Evolutionary conservation across 2,113 vertebrate species (phyloP).

Genomic region (Elephantulus edwardii): DNA sequence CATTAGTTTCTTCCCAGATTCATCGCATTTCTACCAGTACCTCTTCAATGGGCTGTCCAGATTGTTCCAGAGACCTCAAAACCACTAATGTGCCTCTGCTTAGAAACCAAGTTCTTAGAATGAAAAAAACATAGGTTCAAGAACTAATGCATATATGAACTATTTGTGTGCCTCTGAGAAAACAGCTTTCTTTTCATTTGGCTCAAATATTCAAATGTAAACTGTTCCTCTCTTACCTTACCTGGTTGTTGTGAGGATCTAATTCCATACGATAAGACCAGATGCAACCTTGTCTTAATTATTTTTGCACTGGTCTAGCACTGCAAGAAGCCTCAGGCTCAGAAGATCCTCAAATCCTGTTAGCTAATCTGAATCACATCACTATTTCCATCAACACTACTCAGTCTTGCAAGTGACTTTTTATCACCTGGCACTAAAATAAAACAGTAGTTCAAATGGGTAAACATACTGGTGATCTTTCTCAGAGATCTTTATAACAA

Average conservation of each 20-base stretch:
- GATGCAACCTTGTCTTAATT: neutral
- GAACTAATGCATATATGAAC: neutral
- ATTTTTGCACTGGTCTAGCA: neutral
- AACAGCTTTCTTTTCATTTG: neutral
- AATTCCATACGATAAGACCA: neutral
- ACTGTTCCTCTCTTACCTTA: neutral
- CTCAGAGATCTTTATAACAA: neutral
- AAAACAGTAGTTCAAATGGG: neutral
- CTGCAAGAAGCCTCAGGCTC: neutral
- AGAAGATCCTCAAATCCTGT: neutral
- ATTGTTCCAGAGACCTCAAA: neutral
- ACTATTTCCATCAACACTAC: neutral
- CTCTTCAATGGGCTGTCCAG: neutral
- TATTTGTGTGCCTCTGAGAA: neutral
- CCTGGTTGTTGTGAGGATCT: neutral
- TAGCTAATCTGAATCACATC: neutral
- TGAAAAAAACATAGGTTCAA: too few species aligned
- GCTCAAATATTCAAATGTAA: neutral
- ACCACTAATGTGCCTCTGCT: neutral
- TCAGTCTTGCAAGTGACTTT: neutral
- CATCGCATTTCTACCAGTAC: neutral
- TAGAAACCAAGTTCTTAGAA: neutral
- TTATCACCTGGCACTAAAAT: neutral
- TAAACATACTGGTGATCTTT: neutral
- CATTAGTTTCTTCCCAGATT: fast-evolving